These are phyloP conservation scores for Rhipidura dahli DNA, from an alignment of 2,113 vertebrate genomes.

Conservation along the genomic window DNA sequence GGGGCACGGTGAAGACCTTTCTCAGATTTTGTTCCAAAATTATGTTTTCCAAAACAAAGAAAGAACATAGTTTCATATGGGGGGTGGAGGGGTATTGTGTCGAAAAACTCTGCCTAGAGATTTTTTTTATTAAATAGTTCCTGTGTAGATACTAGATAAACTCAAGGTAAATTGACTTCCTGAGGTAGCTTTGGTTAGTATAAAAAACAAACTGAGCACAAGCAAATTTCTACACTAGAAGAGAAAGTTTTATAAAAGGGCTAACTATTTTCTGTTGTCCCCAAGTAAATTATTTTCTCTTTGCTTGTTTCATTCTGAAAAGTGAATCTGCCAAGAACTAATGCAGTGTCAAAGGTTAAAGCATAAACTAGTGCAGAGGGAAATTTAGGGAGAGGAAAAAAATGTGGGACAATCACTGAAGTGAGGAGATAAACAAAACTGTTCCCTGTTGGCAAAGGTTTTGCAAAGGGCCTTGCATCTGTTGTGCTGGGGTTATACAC, in stretches of 20 bases:
- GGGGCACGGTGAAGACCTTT: not conserved
- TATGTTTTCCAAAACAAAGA: not conserved
- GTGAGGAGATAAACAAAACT: not conserved
- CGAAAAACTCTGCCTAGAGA: not conserved
- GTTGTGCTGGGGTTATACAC: not conserved
- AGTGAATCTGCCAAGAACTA: not conserved
- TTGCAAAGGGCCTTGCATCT: not conserved
- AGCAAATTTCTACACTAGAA: not conserved
- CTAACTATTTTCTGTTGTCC: not conserved
- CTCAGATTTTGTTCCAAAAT: not conserved
- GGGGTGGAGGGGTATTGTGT: accelerated
- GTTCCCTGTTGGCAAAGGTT: not conserved
- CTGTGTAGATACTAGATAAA: not conserved
- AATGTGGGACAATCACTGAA: not conserved
- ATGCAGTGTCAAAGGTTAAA: not conserved
- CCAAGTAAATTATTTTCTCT: slow-evolving; percentile 12
- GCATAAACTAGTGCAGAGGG: not conserved
- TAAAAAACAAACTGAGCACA: not conserved
- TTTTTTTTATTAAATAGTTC: not conserved
- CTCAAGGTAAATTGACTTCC: not conserved
- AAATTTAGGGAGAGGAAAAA: not conserved
- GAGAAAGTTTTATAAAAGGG: not conserved
- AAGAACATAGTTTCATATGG: not conserved
- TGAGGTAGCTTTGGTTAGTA: not conserved
- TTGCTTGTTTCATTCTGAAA: not conserved